These are phyloP conservation scores for Aricia agestis DNA, from an alignment of 1,140 invertebrate genomes.

Conservation along the genomic window DNA sequence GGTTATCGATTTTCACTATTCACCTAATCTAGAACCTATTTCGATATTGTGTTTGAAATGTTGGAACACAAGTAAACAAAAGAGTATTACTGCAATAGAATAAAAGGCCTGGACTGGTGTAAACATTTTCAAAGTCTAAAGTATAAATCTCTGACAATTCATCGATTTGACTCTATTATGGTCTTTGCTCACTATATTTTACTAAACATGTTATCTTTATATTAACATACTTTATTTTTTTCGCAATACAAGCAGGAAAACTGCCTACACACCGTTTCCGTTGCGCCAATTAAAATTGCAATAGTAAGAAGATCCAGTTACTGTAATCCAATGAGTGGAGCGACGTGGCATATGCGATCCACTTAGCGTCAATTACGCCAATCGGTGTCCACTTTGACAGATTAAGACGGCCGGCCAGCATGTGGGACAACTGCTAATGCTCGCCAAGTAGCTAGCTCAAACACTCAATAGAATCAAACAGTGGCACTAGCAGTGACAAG, in stretches of 20 bases:
- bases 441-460: constrained; percentile 9
- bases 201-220: too few species aligned
- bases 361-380: constrained; percentile 41
- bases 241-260: not conserved
- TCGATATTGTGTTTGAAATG: not conserved
- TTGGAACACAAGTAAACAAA: too few species aligned
- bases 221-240: too few species aligned
- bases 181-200: too few species aligned
- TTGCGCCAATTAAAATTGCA: not conserved
- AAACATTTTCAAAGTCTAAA: too few species aligned
- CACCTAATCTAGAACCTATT: not conserved
- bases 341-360: constrained; percentile 26
- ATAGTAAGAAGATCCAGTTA: constrained; percentile 14
- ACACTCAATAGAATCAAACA: not conserved
- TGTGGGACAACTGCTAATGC: not conserved
- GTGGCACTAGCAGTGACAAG: too few species aligned
- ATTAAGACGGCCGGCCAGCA: constrained; percentile 30
- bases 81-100: too few species aligned
- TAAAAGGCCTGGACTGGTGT: too few species aligned
- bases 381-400: constrained; percentile 32
- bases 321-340: constrained; percentile 25
- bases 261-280: not conserved
- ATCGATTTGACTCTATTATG: too few species aligned
- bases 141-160: too few species aligned
- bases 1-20: too few species aligned